These are phyloP conservation scores for Lucilia cuprina DNA, from an alignment of 1,140 invertebrate species.

Conservation along the genomic window DNA sequence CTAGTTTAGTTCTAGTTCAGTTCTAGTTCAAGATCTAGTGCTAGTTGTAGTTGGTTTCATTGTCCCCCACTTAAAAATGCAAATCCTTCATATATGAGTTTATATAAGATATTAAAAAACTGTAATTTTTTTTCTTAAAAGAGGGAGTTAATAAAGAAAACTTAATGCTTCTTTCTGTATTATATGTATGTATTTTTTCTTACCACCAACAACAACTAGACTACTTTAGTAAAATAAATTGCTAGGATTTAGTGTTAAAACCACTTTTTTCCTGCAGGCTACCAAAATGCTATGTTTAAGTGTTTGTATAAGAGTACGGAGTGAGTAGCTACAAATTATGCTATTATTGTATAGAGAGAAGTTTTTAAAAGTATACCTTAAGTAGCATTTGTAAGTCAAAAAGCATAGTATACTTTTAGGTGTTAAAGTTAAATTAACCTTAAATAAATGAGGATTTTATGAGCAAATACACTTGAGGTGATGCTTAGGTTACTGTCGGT, in stretches of 20 bases:
- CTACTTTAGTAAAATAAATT: neutral
- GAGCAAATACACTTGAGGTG: neutral
- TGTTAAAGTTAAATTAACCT: slow-evolving; percentile 26
- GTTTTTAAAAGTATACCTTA: neutral
- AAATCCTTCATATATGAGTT: neutral
- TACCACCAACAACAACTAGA: neutral
- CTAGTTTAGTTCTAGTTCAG: too few species aligned
- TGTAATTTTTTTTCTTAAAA: neutral
- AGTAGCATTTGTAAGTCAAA: slow-evolving; percentile 15
- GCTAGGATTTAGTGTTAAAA: slow-evolving; percentile 13
- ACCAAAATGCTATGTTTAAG: too few species aligned
- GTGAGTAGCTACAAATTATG: neutral
- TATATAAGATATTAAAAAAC: neutral
- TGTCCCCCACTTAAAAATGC: neutral
- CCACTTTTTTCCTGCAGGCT: neutral
- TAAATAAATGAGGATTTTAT: slow-evolving; percentile 8
- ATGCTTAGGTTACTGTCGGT: neutral
- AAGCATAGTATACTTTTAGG: slow-evolving; percentile 25
- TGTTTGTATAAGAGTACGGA: neutral
- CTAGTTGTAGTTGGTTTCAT: neutral
- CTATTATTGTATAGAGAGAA: neutral
- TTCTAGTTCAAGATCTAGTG: too few species aligned
- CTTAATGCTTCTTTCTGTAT: neutral
- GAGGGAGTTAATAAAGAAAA: slow-evolving; percentile 3
- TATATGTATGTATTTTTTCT: neutral